Percentiles rank a stretch among this genome's conserved stretches.
These are phyloP conservation scores for Acleris cristana DNA, from an alignment of 2,888 invertebrate genomes.

Conservation along the genomic window DNA sequence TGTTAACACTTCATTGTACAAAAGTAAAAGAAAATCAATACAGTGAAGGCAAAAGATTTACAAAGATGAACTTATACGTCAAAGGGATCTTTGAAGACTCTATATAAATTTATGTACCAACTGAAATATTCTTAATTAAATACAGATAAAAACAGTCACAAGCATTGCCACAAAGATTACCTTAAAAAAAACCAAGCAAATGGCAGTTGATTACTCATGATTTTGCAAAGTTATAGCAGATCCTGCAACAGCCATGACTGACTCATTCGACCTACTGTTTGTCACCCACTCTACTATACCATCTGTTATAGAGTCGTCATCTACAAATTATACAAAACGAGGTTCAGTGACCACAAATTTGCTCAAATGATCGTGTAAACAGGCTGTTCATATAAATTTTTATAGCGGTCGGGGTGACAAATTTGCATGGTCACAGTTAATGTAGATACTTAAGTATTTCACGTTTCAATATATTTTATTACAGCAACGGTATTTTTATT, in stretches of 20 bases:
- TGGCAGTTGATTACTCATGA: conserved; percentile 62
- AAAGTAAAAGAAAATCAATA: too few relatives aligned
- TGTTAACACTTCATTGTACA: too few relatives aligned
- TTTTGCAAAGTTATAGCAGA: conserved; percentile 50
- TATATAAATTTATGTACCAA: too few relatives aligned
- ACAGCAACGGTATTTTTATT: not conserved
- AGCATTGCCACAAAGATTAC: not conserved
- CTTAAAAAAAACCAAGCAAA: not conserved
- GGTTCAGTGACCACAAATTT: conserved; percentile 33
- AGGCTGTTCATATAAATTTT: conserved; percentile 25
- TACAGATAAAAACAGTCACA: too few relatives aligned
- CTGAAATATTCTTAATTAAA: too few relatives aligned
- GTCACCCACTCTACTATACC: conserved; percentile 52
- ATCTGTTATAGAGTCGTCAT: conserved; percentile 28
- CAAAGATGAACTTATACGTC: too few relatives aligned
- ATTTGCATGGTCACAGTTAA: conserved; percentile 19
- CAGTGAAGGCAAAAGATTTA: too few relatives aligned
- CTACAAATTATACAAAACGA: conserved; percentile 21
- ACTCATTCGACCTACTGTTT: conserved; percentile 43
- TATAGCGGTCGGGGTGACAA: conserved; percentile 15
- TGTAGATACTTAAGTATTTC: not conserved
- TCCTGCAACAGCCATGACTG: conserved; percentile 54
- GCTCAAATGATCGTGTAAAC: conserved; percentile 30
- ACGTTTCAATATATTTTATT: not conserved
- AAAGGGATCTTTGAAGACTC: too few relatives aligned